phyloP scores from a whole-genome alignment of 2,113 vertebrate genomes.

The Recurvirostra avosetta region DNA sequence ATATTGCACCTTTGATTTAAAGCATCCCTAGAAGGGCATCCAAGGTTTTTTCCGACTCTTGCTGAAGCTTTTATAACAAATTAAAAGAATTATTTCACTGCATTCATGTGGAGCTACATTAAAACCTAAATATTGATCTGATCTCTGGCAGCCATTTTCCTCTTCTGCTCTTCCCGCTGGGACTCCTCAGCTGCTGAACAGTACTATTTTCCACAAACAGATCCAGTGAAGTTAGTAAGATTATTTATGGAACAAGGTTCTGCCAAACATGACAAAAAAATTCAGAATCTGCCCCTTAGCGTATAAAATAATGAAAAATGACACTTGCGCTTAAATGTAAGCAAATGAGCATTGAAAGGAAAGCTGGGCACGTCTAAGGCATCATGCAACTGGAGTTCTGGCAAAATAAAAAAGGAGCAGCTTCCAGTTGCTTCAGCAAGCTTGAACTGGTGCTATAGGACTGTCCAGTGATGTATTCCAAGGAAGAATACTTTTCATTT shows the following conservation, averaged over 20 bases:
- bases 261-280: conserved; percentile 8
- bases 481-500: background rate
- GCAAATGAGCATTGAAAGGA: background rate
- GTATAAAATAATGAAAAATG: background rate
- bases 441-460: background rate
- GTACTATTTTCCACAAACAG: background rate
- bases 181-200: background rate
- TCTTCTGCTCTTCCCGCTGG: background rate
- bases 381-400: background rate
- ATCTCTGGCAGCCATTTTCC: background rate
- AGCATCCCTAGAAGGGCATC: background rate
- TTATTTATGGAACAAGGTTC: conserved; percentile 2
- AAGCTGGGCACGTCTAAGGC: background rate
- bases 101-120: background rate
- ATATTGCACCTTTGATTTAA: background rate
- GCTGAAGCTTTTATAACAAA: background rate
- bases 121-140: background rate
- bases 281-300: background rate
- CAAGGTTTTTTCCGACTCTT: background rate
- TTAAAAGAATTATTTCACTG: background rate
- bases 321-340: background rate
- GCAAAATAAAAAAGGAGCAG: background rate
- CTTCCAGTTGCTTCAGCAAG: background rate
- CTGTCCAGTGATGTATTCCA: background rate
- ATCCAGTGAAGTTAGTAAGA: background rate